A percentile compares a stretch with the other conserved stretches of the same genome.
Conservation (phyloP, 1,140 invertebrate species). For the Drosophila subpulchrella region DNA sequence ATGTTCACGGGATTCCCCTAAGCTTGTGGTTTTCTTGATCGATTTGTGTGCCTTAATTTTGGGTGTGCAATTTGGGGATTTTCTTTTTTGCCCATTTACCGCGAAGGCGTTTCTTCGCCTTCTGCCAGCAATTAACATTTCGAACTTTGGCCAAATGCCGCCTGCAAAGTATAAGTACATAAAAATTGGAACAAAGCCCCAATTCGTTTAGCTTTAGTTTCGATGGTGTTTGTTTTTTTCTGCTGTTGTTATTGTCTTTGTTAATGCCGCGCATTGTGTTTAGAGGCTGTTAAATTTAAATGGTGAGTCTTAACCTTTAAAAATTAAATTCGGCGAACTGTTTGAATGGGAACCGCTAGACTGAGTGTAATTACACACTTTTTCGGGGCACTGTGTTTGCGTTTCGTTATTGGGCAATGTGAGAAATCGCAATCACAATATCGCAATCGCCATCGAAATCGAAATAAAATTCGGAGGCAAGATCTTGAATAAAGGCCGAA, state of each 20-base stretch:
- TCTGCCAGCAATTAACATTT: constrained; percentile 51
- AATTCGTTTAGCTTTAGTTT: constrained; percentile 45
- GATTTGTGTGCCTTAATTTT: not conserved
- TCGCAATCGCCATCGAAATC: too few species aligned
- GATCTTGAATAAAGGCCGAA: constrained; percentile 22
- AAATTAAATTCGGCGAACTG: constrained; percentile 71
- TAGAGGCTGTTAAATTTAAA: constrained; percentile 68
- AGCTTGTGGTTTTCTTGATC: constrained; percentile 13
- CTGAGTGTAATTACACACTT: constrained; percentile 49
- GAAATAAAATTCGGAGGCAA: constrained; percentile 10
- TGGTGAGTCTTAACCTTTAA: constrained; percentile 77
- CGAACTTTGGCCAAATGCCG: constrained; percentile 59
- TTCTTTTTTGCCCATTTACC: constrained; percentile 14
- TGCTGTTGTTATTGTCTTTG: constrained; percentile 19
- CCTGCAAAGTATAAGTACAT: constrained; percentile 34
- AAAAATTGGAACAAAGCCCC: constrained; percentile 70
- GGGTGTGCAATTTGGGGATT: not conserved
- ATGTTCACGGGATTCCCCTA: constrained; percentile 3
- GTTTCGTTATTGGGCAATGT: constrained; percentile 54
- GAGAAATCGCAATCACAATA: constrained; percentile 24
- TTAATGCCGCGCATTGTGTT: constrained; percentile 42
- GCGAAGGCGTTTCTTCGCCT: constrained; percentile 38
- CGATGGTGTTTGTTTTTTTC: constrained; percentile 3
- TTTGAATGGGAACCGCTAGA: constrained; percentile 35
- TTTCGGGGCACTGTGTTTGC: constrained; percentile 48